These are phyloP conservation scores for Cyprinodon diabolis DNA, from an alignment of 2,797 vertebrate species.

Conservation along the genomic window DNA sequence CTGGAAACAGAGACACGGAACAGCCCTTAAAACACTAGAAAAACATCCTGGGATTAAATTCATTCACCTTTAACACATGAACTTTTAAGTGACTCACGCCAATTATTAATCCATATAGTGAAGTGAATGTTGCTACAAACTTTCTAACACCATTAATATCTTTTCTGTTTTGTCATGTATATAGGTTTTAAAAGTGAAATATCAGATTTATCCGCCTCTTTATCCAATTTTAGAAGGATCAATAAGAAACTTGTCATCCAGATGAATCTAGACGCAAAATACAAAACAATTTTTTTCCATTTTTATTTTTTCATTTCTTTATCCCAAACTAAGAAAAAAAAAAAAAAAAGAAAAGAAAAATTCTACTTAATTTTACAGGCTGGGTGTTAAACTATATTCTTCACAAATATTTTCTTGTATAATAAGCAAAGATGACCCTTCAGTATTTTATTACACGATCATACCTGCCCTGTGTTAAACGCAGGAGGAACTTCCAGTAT, in stretches of 20 bases:
- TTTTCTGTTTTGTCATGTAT: not conserved
- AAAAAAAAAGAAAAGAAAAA: no score
- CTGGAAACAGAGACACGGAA: slow-evolving; percentile 70
- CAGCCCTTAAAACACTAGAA: not conserved
- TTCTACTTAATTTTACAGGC: no score
- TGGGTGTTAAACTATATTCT: no score
- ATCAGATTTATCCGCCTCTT: no score
- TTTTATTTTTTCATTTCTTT: no score
- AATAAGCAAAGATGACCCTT: not conserved
- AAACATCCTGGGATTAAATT: not conserved
- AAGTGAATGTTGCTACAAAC: not conserved
- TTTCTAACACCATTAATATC: not conserved
- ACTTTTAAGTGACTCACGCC: not conserved
- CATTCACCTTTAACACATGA: not conserved
- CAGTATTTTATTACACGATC: not conserved
- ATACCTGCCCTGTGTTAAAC: slow-evolving; percentile 95
- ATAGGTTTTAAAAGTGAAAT: no score
- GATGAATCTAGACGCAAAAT: no score
- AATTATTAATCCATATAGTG: not conserved
- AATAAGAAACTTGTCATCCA: no score
- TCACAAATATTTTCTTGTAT: not conserved
- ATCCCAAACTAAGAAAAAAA: no score
- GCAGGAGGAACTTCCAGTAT: slow-evolving; percentile 97
- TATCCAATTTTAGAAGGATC: no score
- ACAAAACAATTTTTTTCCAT: no score